A percentile compares a stretch with the other conserved stretches of the same genome.
These are phyloP conservation scores for Bucco capensis DNA, from an alignment of 2,113 vertebrate genomes.

Conservation along the genomic window DNA sequence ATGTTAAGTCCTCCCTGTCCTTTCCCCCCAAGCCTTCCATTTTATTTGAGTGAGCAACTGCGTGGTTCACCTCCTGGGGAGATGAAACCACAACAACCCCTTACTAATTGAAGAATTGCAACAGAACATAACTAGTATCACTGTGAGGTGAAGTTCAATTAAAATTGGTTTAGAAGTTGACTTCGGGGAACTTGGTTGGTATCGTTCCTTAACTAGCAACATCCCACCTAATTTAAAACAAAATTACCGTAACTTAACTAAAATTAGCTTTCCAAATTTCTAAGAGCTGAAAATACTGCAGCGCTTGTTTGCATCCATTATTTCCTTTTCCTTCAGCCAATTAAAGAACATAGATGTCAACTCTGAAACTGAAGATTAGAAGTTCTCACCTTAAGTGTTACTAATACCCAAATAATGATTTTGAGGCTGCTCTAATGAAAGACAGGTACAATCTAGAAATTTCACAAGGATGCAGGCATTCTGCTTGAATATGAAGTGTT, in stretches of 20 bases:
- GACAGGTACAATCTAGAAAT: not conserved
- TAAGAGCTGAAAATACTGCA: not conserved
- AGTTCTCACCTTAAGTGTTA: not conserved
- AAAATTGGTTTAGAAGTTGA: not conserved
- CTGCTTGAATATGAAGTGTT: not conserved
- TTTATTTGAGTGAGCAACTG: too few relatives aligned
- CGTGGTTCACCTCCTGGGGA: too few relatives aligned
- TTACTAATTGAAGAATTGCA: not conserved
- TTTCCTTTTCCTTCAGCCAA: not conserved
- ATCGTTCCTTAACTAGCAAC: fast-evolving
- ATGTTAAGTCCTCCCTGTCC: too few relatives aligned
- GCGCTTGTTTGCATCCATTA: not conserved
- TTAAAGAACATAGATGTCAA: not conserved
- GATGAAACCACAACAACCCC: not conserved
- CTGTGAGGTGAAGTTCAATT: not conserved
- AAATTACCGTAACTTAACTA: not conserved
- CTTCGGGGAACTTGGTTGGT: not conserved
- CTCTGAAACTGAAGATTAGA: not conserved
- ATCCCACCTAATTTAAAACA: not conserved
- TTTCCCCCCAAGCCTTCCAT: too few relatives aligned
- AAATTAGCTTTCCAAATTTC: not conserved
- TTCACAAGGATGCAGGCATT: not conserved
- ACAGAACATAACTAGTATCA: not conserved
- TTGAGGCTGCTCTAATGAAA: not conserved
- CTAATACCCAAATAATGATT: not conserved